Evolutionary conservation across 2,888 invertebrate genomes (phyloP).

Genomic region (Trachelus troglodyta): DNA sequence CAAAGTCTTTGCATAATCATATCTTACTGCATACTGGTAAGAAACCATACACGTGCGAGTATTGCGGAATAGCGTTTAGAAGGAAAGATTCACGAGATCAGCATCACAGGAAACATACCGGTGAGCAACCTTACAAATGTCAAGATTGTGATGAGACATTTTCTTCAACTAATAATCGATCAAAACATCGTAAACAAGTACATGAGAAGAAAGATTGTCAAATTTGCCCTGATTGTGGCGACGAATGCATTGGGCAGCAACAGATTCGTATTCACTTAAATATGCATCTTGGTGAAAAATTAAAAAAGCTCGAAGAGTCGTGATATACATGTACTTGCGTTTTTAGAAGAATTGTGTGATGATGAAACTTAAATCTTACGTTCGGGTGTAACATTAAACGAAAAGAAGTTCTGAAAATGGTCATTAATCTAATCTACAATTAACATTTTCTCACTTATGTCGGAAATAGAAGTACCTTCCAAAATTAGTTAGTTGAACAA

Average conservation of each 20-base stretch:
- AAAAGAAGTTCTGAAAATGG: background rate
- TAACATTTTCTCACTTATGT: background rate
- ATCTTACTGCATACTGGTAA: slow-evolving; percentile 38
- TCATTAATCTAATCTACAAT: background rate
- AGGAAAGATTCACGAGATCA: slow-evolving; percentile 40
- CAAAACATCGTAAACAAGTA: slow-evolving; percentile 38
- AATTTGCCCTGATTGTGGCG: slow-evolving; percentile 39
- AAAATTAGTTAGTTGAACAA: background rate
- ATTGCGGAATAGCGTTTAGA: slow-evolving; percentile 36
- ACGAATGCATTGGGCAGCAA: slow-evolving; percentile 29
- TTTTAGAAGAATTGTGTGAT: background rate
- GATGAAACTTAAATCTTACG: background rate
- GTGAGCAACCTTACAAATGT: slow-evolving; percentile 39
- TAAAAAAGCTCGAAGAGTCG: slow-evolving; percentile 24
- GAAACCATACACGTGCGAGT: slow-evolving; percentile 37
- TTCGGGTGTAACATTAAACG: background rate
- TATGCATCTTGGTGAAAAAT: slow-evolving; percentile 41
- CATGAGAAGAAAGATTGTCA: slow-evolving; percentile 29
- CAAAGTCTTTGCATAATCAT: slow-evolving; percentile 40
- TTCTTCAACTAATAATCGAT: slow-evolving; percentile 31
- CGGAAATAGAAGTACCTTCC: background rate
- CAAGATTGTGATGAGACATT: slow-evolving; percentile 37
- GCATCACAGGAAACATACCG: slow-evolving; percentile 40
- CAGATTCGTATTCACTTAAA: slow-evolving; percentile 42
- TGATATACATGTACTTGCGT: background rate